phyloP scores from a whole-genome alignment of 2,797 vertebrate genomes.

The Decapterus maruadsi region DNA sequence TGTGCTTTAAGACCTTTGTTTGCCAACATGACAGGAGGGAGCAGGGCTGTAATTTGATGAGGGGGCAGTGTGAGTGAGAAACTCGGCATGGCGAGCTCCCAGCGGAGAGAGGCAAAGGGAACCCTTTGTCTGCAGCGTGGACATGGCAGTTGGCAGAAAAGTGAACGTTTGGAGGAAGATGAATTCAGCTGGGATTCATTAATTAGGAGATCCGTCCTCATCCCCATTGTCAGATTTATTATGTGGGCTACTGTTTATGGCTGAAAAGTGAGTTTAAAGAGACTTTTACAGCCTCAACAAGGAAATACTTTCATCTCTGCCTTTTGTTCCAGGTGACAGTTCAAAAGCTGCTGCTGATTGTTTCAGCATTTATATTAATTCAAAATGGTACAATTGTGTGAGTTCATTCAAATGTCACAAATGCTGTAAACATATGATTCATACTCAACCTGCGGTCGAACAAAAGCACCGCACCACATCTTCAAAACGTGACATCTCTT shows the following conservation, averaged over 20 bases:
- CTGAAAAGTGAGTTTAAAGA: slow-evolving; percentile 41
- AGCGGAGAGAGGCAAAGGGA: slow-evolving; percentile 59
- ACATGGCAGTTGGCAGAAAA: slow-evolving; percentile 51
- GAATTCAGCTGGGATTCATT: slow-evolving; percentile 45
- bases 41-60: slow-evolving; percentile 85
- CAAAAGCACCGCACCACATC: slow-evolving; percentile 56
- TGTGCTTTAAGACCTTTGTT: slow-evolving; percentile 84
- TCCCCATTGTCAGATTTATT: slow-evolving; percentile 9
- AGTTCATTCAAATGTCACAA: slow-evolving; percentile 80
- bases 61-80: slow-evolving; percentile 78
- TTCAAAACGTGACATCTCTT: slow-evolving; percentile 74
- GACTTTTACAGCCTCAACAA: slow-evolving; percentile 26
- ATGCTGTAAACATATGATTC: slow-evolving; percentile 78
- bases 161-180: slow-evolving; percentile 37
- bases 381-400: slow-evolving; percentile 66
- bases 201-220: slow-evolving; percentile 17
- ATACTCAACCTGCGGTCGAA: slow-evolving; percentile 67
- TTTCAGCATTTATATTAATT: slow-evolving; percentile 72
- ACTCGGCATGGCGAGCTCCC: slow-evolving; percentile 69
- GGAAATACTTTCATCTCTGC: slow-evolving; percentile 70
- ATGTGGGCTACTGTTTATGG: slow-evolving; percentile 16
- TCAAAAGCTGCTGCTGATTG: slow-evolving; percentile 74
- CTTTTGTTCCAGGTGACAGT: slow-evolving; percentile 60
- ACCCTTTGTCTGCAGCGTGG: slow-evolving; percentile 58
- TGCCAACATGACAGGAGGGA: slow-evolving; percentile 80